Percentiles rank a stretch among this genome's conserved stretches.
These are phyloP conservation scores for Aromia moschata DNA, from an alignment of 2,888 invertebrate genomes.

Conservation along the genomic window DNA sequence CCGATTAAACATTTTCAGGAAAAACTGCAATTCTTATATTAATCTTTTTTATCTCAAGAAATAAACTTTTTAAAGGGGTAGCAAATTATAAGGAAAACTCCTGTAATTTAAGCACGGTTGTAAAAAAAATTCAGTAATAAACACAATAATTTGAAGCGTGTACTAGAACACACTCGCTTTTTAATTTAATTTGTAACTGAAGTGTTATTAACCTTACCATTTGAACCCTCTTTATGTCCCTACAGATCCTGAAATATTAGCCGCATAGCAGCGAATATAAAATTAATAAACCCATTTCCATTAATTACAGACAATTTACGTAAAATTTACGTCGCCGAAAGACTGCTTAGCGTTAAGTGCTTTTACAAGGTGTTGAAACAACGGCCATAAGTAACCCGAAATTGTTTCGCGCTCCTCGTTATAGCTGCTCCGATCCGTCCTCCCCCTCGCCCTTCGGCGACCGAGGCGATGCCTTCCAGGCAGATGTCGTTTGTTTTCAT, in stretches of 20 bases:
- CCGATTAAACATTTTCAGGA: too few species aligned
- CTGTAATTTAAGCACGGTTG: too few species aligned
- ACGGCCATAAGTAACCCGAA: slow-evolving; percentile 31
- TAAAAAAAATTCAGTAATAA: too few species aligned
- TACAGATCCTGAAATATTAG: background rate
- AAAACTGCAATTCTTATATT: too few species aligned
- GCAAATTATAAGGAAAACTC: too few species aligned
- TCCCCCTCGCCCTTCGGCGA: slow-evolving; percentile 11
- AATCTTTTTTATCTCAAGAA: too few species aligned
- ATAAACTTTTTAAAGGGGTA: too few species aligned
- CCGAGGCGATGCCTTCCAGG: slow-evolving; percentile 21
- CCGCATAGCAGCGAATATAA: slow-evolving; percentile 24
- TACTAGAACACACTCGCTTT: too few species aligned
- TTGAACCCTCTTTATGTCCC: too few species aligned
- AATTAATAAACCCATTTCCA: slow-evolving; percentile 38
- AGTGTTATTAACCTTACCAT: too few species aligned
- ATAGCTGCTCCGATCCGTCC: slow-evolving; percentile 10
- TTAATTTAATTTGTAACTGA: too few species aligned
- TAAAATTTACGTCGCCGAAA: slow-evolving; percentile 36
- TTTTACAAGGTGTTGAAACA: slow-evolving; percentile 38
- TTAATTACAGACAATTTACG: slow-evolving; percentile 40
- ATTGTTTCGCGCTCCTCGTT: slow-evolving; percentile 22
- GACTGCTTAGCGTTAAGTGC: slow-evolving; percentile 41
- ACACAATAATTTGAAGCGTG: too few species aligned
- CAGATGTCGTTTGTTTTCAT: slow-evolving; percentile 55